Evolutionary conservation across 2,888 invertebrate genomes (phyloP).

Genomic region (Aradus depressus): DNA sequence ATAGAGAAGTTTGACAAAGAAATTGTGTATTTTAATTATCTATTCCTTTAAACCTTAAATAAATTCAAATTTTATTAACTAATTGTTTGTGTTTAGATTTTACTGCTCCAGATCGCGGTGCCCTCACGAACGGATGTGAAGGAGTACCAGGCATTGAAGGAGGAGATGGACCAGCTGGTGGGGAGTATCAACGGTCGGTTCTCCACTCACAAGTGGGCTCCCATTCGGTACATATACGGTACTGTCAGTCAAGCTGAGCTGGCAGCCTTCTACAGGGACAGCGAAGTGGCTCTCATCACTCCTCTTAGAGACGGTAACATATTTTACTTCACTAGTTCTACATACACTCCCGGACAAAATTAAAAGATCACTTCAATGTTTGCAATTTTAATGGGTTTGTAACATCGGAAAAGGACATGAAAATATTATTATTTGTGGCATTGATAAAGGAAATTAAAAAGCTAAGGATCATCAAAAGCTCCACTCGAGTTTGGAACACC

Average conservation of each 20-base stretch:
- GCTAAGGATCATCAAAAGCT: too few species aligned
- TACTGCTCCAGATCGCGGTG: constrained; percentile 72
- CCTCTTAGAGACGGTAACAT: constrained; percentile 63
- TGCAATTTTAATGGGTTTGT: too few species aligned
- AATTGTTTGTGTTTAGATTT: constrained; percentile 36
- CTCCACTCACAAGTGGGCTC: constrained; percentile 86
- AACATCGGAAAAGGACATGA: too few species aligned
- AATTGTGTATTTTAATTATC: too few species aligned
- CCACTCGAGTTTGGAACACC: too few species aligned
- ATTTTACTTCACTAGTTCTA: not conserved
- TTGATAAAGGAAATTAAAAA: too few species aligned
- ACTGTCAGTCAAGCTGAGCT: constrained; percentile 77
- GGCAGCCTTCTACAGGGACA: constrained; percentile 75
- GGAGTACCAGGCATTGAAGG: constrained; percentile 80
- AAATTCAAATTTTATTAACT: constrained; percentile 1
- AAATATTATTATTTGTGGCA: too few species aligned
- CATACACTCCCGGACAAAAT: too few species aligned
- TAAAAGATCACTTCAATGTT: too few species aligned
- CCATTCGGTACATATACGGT: constrained; percentile 79
- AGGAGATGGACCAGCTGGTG: constrained; percentile 81
- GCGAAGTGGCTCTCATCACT: constrained; percentile 76
- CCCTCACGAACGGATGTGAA: constrained; percentile 82
- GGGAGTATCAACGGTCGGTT: constrained; percentile 80
- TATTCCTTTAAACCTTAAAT: too few species aligned
- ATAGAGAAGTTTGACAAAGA: too few species aligned